Evolutionary conservation across 2,888 invertebrate genomes (phyloP), one percentile per base, ranked within the genome.

Genomic region (Patella ulyssiponensis): DNA sequence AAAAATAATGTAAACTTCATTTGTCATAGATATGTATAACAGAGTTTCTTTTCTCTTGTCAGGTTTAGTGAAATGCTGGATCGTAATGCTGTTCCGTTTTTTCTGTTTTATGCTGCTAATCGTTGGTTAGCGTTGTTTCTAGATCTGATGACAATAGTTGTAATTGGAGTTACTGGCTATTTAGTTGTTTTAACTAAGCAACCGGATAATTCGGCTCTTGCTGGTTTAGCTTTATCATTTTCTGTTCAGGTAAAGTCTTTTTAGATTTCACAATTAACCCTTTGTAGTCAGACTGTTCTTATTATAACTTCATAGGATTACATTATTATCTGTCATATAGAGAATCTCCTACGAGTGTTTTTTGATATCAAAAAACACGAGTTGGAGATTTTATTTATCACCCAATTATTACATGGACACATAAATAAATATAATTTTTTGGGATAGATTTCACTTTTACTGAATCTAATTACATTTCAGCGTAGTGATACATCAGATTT

Each of bases 191-290:
- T 89, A 14, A 85, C 86, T 1, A 83, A 86, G 23, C 83, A 83
- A n/a, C 77, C 73, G 9, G 82, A 87, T 3, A 85, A 84, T 4
- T 93, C 94, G 0, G 93, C 94, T 0, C 91, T 93, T 78, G 94
- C 94, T n/a, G 94, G 94, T 11, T 92, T 95, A 80, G 94, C 94
- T 2, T 90, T 95, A 81, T 92, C 94, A 0, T 94, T 94, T 84
- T 93, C 94, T 23, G 92, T 93, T 14, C 93, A 93, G 90, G 93
- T 93, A 84, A 44, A 74, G 69, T 51, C n/a, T 15, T 7, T 27
- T 12, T 52, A 15, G 1, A 69, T 71, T 20, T 2, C 17, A 54
- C 20, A 44, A 64, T 20, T 23, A 64, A 64, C 27, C 23, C 20
- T 73, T 44, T 20, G n/a, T 1, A 27, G 52, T 20, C 15, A 58